Evolutionary conservation across 2,888 invertebrate species (phyloP), one percentile per base, ranked within the genome.

Genomic region (Thymelicus acteon): DNA sequence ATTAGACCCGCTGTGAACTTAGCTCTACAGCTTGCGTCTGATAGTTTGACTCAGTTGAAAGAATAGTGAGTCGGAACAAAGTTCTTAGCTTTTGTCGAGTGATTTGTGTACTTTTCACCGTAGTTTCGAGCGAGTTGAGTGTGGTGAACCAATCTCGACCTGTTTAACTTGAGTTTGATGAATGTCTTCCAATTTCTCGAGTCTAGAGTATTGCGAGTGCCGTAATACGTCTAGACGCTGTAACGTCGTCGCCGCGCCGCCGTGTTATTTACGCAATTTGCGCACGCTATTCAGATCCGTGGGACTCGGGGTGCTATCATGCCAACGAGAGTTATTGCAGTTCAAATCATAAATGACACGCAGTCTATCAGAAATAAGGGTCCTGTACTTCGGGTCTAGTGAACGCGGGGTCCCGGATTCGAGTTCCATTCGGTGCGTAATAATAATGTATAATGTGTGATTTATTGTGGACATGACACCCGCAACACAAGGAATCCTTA

Each of bases 161-260:
- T 52, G 19, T 52, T 52, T 19, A 52, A 52, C 15, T 52, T 52
- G 6, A 52, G 49, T 52, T 52, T 52, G 49, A 15, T 52, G 12
- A 19, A 44, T 7, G 49, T 52, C 49, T 52, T 8, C 49, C 2
- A 52, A 19, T 52, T 15, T 52, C 49, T 15, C 49, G 19, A n/a
- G 7, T 52, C 5, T 31, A 1, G 31, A 31, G 0, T 7, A 8
- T 40, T 15, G 48, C 49, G 15, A 19, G 49, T 40, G 79, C 82
- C 81, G 82, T 83, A 85, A 81, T 80, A 79, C 74, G 86, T 88
- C 89, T 86, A 88, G 89, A 88, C 88, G 78, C 72, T 74, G 77
- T 79, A 78, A 79, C 76, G 80, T 75, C 71, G 75, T 71, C 73
- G 79, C 5, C 31, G 2, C 73, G 79, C 5, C 31, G 31, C 77